Conservation (phyloP, 2,797 vertebrate genomes). For the Lates japonicus region DNA sequence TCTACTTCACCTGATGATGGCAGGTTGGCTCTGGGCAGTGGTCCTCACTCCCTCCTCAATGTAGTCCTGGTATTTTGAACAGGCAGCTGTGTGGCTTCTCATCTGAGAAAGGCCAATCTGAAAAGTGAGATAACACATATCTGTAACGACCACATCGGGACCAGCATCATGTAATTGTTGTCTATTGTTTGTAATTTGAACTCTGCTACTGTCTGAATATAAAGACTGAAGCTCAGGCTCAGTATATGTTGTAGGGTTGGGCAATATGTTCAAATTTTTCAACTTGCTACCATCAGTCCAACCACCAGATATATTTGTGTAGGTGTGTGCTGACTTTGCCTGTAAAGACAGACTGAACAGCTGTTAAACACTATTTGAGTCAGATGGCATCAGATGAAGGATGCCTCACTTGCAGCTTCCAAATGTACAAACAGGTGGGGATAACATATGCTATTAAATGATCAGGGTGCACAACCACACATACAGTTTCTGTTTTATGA, state of each 20-base stretch:
- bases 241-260: neutral
- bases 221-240: neutral
- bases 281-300: too few relatives aligned
- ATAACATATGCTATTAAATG: too few relatives aligned
- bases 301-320: too few relatives aligned
- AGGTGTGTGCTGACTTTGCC: too few relatives aligned
- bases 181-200: neutral
- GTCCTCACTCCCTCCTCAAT: conserved; percentile 96
- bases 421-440: too few relatives aligned
- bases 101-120: conserved; percentile 94
- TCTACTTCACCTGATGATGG: conserved; percentile 87
- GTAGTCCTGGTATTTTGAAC: conserved; percentile 95
- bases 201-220: neutral
- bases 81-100: conserved; percentile 91
- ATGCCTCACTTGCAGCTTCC: too few relatives aligned
- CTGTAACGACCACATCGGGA: neutral
- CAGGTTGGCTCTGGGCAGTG: conserved; percentile 91
- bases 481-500: too few relatives aligned
- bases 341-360: too few relatives aligned
- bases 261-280: neutral
- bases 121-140: conserved; percentile 17
- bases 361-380: too few relatives aligned
- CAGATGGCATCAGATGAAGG: too few relatives aligned
- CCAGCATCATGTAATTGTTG: neutral
- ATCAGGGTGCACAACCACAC: too few relatives aligned